Evolutionary conservation across 2,888 invertebrate genomes (phyloP).

Genomic region (Eupithecia exiguata): DNA sequence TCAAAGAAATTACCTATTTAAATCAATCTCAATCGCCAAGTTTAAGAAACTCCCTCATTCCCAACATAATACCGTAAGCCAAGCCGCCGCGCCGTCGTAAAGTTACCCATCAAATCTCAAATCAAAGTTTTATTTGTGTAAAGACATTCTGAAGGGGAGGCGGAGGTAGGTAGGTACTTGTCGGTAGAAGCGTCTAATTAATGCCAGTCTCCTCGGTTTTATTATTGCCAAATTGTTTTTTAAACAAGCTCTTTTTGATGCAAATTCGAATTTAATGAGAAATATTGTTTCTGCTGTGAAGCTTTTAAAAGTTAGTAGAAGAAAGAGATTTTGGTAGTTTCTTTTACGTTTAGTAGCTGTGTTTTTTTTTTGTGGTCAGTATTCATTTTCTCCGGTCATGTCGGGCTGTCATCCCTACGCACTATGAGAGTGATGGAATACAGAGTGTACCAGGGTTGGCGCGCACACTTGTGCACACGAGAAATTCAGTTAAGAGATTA

Average conservation of each 20-base stretch:
- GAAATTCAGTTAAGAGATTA: background rate
- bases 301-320: background rate
- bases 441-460: background rate
- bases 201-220: conserved; percentile 60
- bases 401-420: background rate
- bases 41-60: conserved; percentile 14
- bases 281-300: conserved; percentile 23
- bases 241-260: conserved; percentile 55
- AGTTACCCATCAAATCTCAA: conserved; percentile 45
- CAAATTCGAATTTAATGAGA: conserved; percentile 22
- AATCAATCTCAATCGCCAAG: background rate
- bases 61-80: conserved; percentile 14
- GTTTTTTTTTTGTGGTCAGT: background rate
- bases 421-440: too few relatives aligned
- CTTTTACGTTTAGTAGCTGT: background rate
- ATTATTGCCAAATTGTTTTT: conserved; percentile 77
- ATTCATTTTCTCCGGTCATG: background rate
- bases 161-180: conserved; percentile 28
- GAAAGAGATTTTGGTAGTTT: background rate
- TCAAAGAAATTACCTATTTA: background rate
- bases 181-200: conserved; percentile 65
- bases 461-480: background rate
- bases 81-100: conserved; percentile 22
- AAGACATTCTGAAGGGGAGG: conserved; percentile 57
- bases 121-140: conserved; percentile 72